Conservation (phyloP, 2,113 vertebrate species). For the Phodopus roborovskii region DNA sequence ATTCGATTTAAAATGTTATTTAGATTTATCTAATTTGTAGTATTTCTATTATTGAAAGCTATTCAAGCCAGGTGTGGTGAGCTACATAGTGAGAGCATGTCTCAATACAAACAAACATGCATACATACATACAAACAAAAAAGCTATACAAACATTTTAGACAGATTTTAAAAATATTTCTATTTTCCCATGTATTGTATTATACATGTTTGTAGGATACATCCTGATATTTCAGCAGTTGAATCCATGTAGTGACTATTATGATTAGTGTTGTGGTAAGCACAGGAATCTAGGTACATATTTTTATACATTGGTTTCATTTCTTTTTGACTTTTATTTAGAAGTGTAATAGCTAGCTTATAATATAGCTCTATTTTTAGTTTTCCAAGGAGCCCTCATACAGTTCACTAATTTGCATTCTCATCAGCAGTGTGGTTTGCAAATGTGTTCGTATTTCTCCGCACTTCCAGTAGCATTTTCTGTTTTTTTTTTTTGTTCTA, state of each 20-base stretch:
- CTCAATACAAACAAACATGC: not conserved
- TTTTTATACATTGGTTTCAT: not conserved
- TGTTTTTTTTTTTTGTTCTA: not conserved
- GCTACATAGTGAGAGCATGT: not conserved
- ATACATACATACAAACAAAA: not conserved
- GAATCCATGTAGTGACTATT: not conserved
- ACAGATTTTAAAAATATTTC: not conserved
- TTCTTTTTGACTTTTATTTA: not conserved
- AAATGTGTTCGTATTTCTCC: not conserved
- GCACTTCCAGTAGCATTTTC: not conserved
- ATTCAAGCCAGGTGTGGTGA: not conserved
- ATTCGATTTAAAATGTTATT: conserved; percentile 33
- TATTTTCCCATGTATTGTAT: not conserved
- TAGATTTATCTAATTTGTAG: conserved; percentile 14
- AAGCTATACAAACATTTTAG: not conserved
- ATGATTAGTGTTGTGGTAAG: not conserved
- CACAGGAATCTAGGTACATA: too few species aligned
- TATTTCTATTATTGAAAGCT: conserved; percentile 30
- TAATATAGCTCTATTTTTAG: not conserved
- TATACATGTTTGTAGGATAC: not conserved
- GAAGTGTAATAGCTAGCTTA: not conserved
- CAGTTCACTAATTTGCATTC: not conserved
- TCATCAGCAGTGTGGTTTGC: too few species aligned
- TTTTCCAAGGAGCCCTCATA: not conserved
- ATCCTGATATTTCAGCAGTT: not conserved